Base-by-base conservation (phyloP, 2,797 vertebrate genomes). In the Myiotriccus ornatus region DNA sequence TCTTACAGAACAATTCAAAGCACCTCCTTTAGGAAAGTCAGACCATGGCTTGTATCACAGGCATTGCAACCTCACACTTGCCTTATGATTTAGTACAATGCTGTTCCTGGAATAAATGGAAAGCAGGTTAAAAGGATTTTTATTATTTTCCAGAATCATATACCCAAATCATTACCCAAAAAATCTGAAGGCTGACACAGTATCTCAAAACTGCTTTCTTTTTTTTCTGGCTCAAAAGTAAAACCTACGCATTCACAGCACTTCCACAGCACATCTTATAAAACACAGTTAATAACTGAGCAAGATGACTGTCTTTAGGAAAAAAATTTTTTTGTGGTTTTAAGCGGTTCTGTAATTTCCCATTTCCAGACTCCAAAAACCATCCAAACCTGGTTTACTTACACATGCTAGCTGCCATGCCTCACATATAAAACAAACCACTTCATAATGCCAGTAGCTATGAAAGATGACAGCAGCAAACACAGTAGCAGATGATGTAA, bases 1-100 rank as follows among this genome's bases (percentile, higher is more conserved):
- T 90, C 89, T 95, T 79, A 84, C 67, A 79, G 95, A 95, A 90
- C 73, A 91, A 90, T 84, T 94, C 91, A 70, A 65, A 96, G 89
- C 37, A 81, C 55, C 93, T 75, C 70, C 76, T 78, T 87, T 82
- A 69, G 71, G 84, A 88, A 90, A 85, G 64, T 96, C 88, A 88
- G 84, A 83, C 70, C 57, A 23, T 28, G 53, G 74, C 60, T 90
- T 93, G 34, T 60, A 73, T 82, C 60, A 74, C 79, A 84, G 87
- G 43, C 70, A 71, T 25, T 50, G 82, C 82, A 94, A 44, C 32
- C 52, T 59, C 34, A 43, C 35, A 67, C 64, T 34, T 24, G 13
- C 69, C 84, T 96, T 73, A 41, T 46, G 57, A 90, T 43, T 60
- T 24, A 92, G 55, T 52, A 93, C 63, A 90, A 28, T 77, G 64